Evolutionary conservation across 2,797 vertebrate genomes (phyloP).

Genomic region (Cetoscarus ocellatus): DNA sequence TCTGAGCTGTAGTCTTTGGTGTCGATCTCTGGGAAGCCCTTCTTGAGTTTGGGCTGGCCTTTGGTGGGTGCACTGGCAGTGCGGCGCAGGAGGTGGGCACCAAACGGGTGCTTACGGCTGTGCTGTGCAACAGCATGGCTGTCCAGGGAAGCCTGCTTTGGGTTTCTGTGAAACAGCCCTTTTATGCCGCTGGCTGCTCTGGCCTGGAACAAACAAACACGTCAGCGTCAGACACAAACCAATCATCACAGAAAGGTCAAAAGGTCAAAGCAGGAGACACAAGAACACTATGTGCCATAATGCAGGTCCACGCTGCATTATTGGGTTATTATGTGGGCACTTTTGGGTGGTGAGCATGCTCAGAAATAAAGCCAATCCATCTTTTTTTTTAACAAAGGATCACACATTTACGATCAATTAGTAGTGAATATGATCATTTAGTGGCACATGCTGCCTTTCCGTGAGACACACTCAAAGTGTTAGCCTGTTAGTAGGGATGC

Average conservation of each 20-base stretch:
- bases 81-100: constrained; percentile 93
- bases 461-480: constrained; percentile 42
- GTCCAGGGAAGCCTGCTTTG: constrained; percentile 98
- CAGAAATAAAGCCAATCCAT: constrained; percentile 11
- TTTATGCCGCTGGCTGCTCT: constrained; percentile 95
- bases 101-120: constrained; percentile 93
- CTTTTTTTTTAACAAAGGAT: constrained; percentile 32
- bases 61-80: constrained; percentile 98
- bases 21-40: constrained; percentile 92
- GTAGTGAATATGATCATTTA: constrained; percentile 24
- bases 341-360: constrained; percentile 56
- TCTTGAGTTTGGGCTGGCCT: constrained; percentile 92
- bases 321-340: constrained; percentile 8
- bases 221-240: constrained; percentile 35
- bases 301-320: constrained; percentile 38
- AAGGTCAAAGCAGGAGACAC: background rate
- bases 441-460: constrained; percentile 26
- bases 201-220: constrained; percentile 83
- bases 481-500: constrained; percentile 5
- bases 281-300: constrained; percentile 19
- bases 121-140: constrained; percentile 98
- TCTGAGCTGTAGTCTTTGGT: constrained; percentile 90
- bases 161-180: constrained; percentile 98
- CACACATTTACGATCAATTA: no score
- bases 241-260: background rate